Evolutionary conservation across 2,113 vertebrate genomes (phyloP), one percentile per base, ranked within the genome.

Genomic region (Gymnocephalus cernua): DNA sequence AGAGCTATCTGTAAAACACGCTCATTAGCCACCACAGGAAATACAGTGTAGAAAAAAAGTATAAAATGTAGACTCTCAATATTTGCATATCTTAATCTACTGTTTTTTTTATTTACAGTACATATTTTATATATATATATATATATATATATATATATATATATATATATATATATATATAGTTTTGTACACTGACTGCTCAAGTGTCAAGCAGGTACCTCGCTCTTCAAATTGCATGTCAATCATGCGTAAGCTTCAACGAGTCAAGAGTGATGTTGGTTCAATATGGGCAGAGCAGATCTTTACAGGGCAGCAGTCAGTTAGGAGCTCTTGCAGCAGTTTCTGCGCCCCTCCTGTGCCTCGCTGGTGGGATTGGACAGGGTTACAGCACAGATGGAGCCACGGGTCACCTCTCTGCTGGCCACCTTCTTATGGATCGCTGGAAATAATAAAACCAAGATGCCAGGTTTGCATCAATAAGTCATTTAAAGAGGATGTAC

Each of bases 341-440:
- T 25, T 53, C 76, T 86, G 3, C 32, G 79, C 66, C 86, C 87
- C 73, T 89, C 87, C 9, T 91, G 61, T 0, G 62, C 23, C 44
- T 93, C 92, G 0, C 86, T 54, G 27, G 14, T 25, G 57, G 91
- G 87, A 4, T 64, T 82, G 89, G 89, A 83, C n/a, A 96, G 91
- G 0, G 93, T 92, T 53, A 99, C 94, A 0, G 94, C 93, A 8
- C 86, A 94, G 88, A 95, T 96, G 70, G 95, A 96, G 56, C 93
- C 91, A 14, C 91, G 96, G 72, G 92, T 96, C 91, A 98, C 96
- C 85, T 96, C 95, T 90, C 95, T 96, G 90, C 95, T 95, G 84
- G 96, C 95, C 81, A 99, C 97, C 83, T 96, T 98, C 56, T 80
- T 87, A 69, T 97, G 97, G 91, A 99, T 98, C 16, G 95, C 97